phyloP scores from a whole-genome alignment of 2,888 invertebrate species.

The Colletes collaris region DNA sequence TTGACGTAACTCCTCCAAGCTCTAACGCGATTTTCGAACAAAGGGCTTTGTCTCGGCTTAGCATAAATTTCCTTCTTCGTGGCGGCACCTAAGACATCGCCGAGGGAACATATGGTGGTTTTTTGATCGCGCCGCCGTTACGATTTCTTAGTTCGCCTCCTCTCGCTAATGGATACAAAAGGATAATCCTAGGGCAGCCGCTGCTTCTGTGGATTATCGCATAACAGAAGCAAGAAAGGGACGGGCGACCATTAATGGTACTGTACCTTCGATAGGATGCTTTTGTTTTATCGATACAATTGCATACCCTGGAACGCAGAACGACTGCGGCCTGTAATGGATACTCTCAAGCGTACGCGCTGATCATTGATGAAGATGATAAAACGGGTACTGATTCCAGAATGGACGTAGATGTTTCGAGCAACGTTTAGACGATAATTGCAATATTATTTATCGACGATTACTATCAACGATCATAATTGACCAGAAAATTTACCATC shows the following conservation, averaged over 20 bases:
- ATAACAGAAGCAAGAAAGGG: conserved; percentile 68
- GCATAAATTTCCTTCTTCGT: conserved; percentile 61
- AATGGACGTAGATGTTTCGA: conserved; percentile 31
- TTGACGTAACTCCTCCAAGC: background rate
- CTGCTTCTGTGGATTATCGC: conserved; percentile 66
- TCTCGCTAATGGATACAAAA: conserved; percentile 67
- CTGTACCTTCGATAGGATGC: conserved; percentile 62
- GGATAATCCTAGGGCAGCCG: conserved; percentile 60
- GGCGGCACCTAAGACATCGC: conserved; percentile 10
- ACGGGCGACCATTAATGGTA: conserved; percentile 68
- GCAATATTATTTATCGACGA: background rate
- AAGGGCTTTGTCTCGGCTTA: conserved; percentile 55
- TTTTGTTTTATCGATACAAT: conserved; percentile 74
- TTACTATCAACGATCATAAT: too few species aligned
- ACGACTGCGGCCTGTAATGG: conserved; percentile 62
- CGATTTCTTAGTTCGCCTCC: conserved; percentile 66
- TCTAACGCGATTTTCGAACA: conserved; percentile 26
- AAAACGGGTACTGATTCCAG: conserved; percentile 65
- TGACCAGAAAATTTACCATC: too few species aligned
- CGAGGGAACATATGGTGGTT: conserved; percentile 50
- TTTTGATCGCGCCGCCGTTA: conserved; percentile 61
- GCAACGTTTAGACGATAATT: conserved; percentile 14
- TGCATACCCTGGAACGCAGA: conserved; percentile 58
- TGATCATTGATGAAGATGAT: conserved; percentile 66
- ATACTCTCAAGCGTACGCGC: conserved; percentile 59